phyloP scores from a whole-genome alignment of 1,140 invertebrate species.

The Anastatus disparis region DNA sequence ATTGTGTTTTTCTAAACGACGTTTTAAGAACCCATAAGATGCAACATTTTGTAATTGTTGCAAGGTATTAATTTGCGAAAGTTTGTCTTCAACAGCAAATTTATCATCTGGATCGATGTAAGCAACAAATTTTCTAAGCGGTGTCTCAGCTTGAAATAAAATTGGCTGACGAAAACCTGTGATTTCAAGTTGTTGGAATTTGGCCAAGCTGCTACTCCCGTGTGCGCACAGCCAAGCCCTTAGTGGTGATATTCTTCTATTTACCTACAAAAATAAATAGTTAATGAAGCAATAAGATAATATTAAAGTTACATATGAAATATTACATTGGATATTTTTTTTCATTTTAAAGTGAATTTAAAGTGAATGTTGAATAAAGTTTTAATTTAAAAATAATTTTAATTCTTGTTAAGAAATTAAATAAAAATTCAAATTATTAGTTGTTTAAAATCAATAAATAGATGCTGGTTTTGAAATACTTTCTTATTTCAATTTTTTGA shows the following conservation, averaged over 20 bases:
- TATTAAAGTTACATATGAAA: too few species aligned
- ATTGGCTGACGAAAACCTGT: constrained; percentile 79
- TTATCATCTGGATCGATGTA: constrained; percentile 94
- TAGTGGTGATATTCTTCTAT: constrained; percentile 86
- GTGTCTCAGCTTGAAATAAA: constrained; percentile 86
- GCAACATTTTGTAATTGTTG: constrained; percentile 95
- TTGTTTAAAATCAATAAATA: too few species aligned
- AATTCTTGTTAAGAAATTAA: too few species aligned
- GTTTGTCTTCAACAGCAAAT: constrained; percentile 89
- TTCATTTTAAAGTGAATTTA: too few species aligned
- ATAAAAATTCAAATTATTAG: too few species aligned
- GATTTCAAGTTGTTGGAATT: constrained; percentile 81
- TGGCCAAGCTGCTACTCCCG: constrained; percentile 82
- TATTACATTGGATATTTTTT: too few species aligned
- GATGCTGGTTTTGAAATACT: too few species aligned
- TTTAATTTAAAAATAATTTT: too few species aligned
- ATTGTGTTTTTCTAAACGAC: constrained; percentile 81
- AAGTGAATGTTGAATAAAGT: too few species aligned
- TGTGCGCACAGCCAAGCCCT: constrained; percentile 92
- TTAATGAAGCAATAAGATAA: neutral
- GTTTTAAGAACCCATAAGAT: constrained; percentile 92
- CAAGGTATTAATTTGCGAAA: constrained; percentile 95
- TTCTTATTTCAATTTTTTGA: neutral
- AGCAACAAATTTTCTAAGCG: constrained; percentile 87
- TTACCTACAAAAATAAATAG: constrained; percentile 68